A percentile compares a stretch with the other conserved stretches of the same genome.
Evolutionary conservation across 2,797 vertebrate genomes (phyloP).

Genomic region (Catharus ustulatus): DNA sequence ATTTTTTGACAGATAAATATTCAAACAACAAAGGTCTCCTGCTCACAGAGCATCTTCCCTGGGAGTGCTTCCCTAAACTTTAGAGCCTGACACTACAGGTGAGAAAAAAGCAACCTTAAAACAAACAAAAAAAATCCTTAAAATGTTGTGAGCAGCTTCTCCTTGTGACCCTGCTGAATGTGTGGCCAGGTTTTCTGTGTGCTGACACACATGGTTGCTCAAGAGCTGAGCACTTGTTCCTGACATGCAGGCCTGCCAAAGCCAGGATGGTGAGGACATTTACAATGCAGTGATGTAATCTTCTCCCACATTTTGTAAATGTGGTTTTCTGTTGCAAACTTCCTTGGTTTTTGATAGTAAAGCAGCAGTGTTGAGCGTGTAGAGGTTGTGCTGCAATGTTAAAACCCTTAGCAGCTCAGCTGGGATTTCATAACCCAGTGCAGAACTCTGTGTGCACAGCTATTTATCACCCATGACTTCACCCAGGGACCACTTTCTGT

Average conservation of each 20-base stretch:
- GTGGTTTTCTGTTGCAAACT: constrained; percentile 37
- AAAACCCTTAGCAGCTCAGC: background rate
- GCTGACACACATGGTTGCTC: constrained; percentile 41
- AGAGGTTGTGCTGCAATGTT: background rate
- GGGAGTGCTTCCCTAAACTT: background rate
- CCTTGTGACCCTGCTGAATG: background rate
- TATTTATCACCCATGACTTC: constrained; percentile 17
- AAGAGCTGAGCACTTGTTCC: constrained; percentile 44
- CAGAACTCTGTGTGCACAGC: constrained; percentile 19
- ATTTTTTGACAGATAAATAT: background rate
- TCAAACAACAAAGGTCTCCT: background rate
- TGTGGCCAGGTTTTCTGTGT: background rate
- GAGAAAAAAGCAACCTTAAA: background rate
- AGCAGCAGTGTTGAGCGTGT: background rate
- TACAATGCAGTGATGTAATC: constrained; percentile 58
- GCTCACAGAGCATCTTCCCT: background rate
- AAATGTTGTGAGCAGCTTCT: background rate
- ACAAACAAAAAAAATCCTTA: background rate
- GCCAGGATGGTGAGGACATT: constrained; percentile 5
- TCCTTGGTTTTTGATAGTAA: constrained; percentile 36
- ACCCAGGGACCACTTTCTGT: background rate
- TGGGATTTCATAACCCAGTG: constrained; percentile 30
- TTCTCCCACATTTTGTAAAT: constrained; percentile 40
- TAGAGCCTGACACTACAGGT: background rate
- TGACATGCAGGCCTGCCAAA: background rate